Evolutionary conservation across 2,888 invertebrate genomes (phyloP).

Genomic region (Lamellibrachia satsuma): DNA sequence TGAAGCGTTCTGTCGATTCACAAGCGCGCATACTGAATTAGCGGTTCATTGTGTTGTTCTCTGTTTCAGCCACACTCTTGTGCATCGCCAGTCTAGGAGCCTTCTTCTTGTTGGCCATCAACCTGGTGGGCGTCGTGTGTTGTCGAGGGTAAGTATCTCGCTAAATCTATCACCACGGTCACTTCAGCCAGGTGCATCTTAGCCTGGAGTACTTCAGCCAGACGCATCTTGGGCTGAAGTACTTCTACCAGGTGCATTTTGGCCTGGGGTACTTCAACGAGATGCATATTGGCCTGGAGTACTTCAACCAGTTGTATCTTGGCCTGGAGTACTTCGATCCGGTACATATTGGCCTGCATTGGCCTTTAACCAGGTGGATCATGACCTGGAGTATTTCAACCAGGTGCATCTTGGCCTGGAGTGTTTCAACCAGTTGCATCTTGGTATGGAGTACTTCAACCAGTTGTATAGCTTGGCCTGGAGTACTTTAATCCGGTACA

Average conservation of each 20-base stretch:
- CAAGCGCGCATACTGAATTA: too few species aligned
- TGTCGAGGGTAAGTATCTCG: background rate
- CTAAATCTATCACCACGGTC: too few species aligned
- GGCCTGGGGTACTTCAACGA: background rate
- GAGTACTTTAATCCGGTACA: background rate
- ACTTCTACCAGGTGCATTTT: background rate
- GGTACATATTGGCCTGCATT: background rate
- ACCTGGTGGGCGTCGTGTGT: background rate
- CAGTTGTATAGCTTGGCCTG: background rate
- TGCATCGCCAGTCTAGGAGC: background rate
- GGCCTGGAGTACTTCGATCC: too few species aligned
- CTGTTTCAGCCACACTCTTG: background rate
- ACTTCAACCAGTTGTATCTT: background rate
- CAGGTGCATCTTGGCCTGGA: background rate
- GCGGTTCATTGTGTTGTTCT: background rate
- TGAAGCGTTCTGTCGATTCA: too few species aligned
- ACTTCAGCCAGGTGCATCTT: too few species aligned
- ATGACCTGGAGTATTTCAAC: background rate
- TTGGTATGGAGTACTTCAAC: background rate
- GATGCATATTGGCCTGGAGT: background rate
- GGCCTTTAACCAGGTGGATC: background rate
- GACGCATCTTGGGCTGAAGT: background rate
- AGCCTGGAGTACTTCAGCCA: background rate
- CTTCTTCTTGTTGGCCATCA: background rate
- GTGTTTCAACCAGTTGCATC: too few species aligned